Evolutionary conservation across 2,888 invertebrate species (phyloP), one percentile per base, ranked within the genome.

Genomic region (Zaprionus obscuricornis): DNA sequence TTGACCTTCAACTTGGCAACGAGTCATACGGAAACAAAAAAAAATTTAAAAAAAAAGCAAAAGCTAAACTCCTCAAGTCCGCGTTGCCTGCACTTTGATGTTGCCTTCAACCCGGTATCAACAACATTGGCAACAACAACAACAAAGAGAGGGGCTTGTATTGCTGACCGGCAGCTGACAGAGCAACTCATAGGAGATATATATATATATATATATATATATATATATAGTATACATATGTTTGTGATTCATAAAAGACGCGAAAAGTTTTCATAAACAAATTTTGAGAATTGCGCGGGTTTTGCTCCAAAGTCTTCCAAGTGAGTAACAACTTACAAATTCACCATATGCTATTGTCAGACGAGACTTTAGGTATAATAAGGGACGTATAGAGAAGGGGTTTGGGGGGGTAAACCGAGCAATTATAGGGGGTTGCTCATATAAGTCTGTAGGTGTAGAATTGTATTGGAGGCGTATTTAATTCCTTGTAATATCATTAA

Each of bases 1-100:
- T 69, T 78, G 78, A 82, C 81, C 81, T 82, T 82, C 81, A 82
- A 82, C 86, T 81, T 84, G 85, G 62, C 60, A 42, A 56, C 83
- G 85, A 85, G 70, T 77, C 77, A 85, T 85, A 78, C 85, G 77
- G 77, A 85, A 85, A 82, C 83, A 74, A 67, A n/a, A 29, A 29
- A 3, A n/a, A 3, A 11, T 29, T 3, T 29, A 3, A 3, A 29
- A 3, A n/a, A 3, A 49, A 39, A 74, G 56, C 45, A 16, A 43
- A 49, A 16, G 42, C 39, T 72, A n/a, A n/a, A n/a, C n/a, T n/a
- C n/a, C n/a, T 31, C 45, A 60, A 78, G 75, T 62, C 51, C 45
- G 37, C 49, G 63, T 27, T 33, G 75, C 47, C 55, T 72, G 75
- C 79, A 79, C 81, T 76, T 79, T 65, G 76, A 65, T 76, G 73